Base-by-base conservation (phyloP, 1,140 invertebrate genomes). In the Trachelipus rathkii region DNA sequence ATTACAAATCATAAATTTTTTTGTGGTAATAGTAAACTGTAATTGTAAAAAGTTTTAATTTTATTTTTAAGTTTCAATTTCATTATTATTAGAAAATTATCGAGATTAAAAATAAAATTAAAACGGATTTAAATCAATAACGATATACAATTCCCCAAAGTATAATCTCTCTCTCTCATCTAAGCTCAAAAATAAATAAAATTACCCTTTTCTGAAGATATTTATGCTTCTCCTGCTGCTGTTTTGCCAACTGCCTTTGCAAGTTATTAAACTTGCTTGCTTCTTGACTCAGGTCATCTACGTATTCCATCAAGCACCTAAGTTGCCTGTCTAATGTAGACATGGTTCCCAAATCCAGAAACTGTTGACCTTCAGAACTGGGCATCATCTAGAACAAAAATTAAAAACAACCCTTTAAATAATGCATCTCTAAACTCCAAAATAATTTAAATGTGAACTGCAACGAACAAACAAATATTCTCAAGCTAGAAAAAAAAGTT, bases 191-290 rank as follows among this genome's bases (percentile, higher is more conserved):
- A 33, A 0, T 45, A 72, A 72, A 44, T 46, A 71, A 73, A 82
- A 85, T 83, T 83, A 90, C 89, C 82, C 93, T 87, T 86, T 97
- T 97, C 73, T 91, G 89, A 79, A 94, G 77, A 83, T 93, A 92
- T 77, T 95, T 90, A 83, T 95, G 92, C 84, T 97, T 97, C 76
- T 96, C 94, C 86, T 97, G 91, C 72, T 92, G 91, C 83, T 96
- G 94, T 81, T 89, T 89, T 10, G 92, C 89, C 13, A 95, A 91
- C 83, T 95, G 88, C 82, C 95, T 92, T 85, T 97, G 95, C 86
- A 94, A 97, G 80, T 97, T 93, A 83, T 97, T 95, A 85, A 96
- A 97, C 84, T 98, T 97, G 83, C 95, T 96, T 0, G 95, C 93
- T 85, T 98, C 96, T 85, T 97, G 95, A 83, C 96, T 96, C 11